Evolutionary conservation across 2,797 vertebrate species (phyloP).

Genomic region (Galaxias olidus): DNA sequence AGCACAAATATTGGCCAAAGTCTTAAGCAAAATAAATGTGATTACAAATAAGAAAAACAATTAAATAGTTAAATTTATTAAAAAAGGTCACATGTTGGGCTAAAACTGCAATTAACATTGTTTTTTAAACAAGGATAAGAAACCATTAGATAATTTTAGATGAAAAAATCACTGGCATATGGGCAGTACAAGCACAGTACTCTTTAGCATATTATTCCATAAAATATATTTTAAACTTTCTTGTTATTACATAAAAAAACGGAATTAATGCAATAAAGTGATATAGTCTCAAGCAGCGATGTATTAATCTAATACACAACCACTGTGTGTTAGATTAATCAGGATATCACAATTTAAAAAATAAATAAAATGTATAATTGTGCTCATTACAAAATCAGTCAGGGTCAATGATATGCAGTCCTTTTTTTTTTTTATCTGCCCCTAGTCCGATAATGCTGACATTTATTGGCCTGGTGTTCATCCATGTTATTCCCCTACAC

Average conservation of each 20-base stretch:
- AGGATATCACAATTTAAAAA: background rate
- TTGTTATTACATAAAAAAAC: background rate
- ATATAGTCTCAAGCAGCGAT: background rate
- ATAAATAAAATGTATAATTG: background rate
- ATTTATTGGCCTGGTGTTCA: no score
- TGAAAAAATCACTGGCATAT: background rate
- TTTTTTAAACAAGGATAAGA: background rate
- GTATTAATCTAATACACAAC: no score
- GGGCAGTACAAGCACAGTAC: background rate
- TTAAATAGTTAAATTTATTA: constrained; percentile 19
- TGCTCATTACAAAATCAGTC: background rate
- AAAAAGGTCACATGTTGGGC: constrained; percentile 51
- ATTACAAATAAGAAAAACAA: constrained; percentile 30
- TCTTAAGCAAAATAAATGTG: constrained; percentile 61
- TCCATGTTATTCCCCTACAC: no score
- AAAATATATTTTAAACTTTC: background rate
- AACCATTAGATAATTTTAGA: no score
- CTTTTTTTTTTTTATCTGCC: no score
- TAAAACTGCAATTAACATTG: constrained; percentile 16
- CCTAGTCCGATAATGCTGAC: no score
- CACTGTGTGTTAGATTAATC: constrained; percentile 11
- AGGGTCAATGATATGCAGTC: no score
- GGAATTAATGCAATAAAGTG: background rate
- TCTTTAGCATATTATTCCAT: background rate
- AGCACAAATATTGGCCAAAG: no score